Evolutionary conservation across 2,797 vertebrate genomes (phyloP), one percentile per base, ranked within the genome.

Genomic region (Aeoliscus strigatus): DNA sequence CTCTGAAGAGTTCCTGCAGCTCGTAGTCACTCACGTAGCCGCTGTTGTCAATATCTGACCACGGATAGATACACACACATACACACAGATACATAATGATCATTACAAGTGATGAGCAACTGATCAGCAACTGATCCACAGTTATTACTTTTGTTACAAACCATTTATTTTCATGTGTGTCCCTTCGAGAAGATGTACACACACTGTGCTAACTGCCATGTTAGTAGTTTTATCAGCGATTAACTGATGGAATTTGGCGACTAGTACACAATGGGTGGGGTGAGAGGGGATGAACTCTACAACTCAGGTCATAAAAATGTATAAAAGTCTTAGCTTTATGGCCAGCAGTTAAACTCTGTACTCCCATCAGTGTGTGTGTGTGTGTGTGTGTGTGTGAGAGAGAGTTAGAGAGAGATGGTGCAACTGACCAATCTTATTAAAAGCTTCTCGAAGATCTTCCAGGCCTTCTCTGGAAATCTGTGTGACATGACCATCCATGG

Each of bases 11-110:
- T 60, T 97, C 96, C 68, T 98, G 94, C 14, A 99, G 91, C 70
- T 99, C 96, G 23, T 91, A 99, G 77, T 99, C 92, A 38, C 91
- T 96, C 49, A 99, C 91, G 13, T 77, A 97, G 0, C 96, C 96
- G 1, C 94, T 98, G 49, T 92, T 92, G 72, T 98, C 94, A 27
- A 92, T 92, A 62, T 99, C 96, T 99, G 75, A 4, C 58, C 18
- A 74, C 48, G 57, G 51, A 33, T 21, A 58, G 5, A 44, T 11
- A 40, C 35, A 35, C 27, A 23, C n/a, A 33, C 1, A 2, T n/a
- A 46, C 13, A 52, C 18, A 36, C 11, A 58, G 14, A 41, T 7
- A 17, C 8, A 27, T n/a, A 21, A 30, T 26, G 18, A 21, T 3
- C 18, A 3, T 21, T 21, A n/a, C n/a, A n/a, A n/a, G 18, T 21